Evolutionary conservation across 2,888 invertebrate genomes (phyloP), one percentile per base, ranked within the genome.

Genomic region (Xestobium rufovillosum): DNA sequence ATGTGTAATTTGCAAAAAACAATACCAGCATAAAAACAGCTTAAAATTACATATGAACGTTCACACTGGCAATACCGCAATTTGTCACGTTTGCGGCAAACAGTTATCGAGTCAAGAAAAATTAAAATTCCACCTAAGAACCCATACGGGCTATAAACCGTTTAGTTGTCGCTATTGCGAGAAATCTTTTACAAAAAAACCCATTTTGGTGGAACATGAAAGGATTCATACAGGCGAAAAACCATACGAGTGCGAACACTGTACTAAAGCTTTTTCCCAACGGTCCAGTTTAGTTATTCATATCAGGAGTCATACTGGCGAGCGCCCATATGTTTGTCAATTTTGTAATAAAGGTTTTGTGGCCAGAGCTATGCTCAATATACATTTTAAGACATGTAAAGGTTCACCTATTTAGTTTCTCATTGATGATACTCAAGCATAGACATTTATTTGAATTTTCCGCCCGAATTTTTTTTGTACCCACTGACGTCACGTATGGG

Each of bases 251-350:
- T 78, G 77, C 59, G 67, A 73, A 42, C 69, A 71, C 57, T 78
- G 77, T 60, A 70, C 70, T 17, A 76, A 77, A 60, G 73, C 72
- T 9, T 78, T 77, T 65, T 72, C 72, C 16, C 77, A 77, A 61
- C 65, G 75, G 10, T 74, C 75, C 45, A 77, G 76, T 44, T 69
- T 78, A 44, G 76, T 75, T 43, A 76, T 76, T 42, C 78, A 78
- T 58, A 75, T 75, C 59, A 63, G 78, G 52, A 73, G 74, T 54
- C 78, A 78, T 63, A 74, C 73, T 41, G 77, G 77, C 16, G 73
- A 74, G 47, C 66, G 73, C 43, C 77, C 77, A 0, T 77, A 76
- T 63, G 65, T 62, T 36, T 78, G 78, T 56, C 66, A 60, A 41
- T 62, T 73, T 47, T 78, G 78, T 59, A 68, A 68, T 2, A 75